Evolutionary conservation across 2,888 invertebrate species (phyloP), one percentile per base, ranked within the genome.

Genomic region (Polyommatus icarus): DNA sequence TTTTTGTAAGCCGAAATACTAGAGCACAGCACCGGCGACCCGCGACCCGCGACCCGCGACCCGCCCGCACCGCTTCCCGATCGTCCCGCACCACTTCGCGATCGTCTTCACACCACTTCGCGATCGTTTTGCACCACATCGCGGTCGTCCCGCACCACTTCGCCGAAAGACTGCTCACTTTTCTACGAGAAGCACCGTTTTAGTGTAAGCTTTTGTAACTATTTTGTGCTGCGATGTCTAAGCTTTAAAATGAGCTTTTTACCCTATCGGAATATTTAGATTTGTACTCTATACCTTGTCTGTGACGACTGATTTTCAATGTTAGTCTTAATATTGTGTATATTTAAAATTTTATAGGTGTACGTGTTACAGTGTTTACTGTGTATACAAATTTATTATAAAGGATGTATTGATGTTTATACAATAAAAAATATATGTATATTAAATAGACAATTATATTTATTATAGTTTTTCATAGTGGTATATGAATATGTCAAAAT

Each of bases 301-400:
- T 90, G 88, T 87, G 85, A 89, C 87, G 92, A 93, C 93, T 93
- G 93, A 93, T 92, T 92, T 92, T 93, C 89, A 89, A 89, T 83
- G 85, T 87, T 89, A 92, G 89, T 86, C 87, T 87, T 86, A 86
- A 84, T 83, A 84, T 84, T 85, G 85, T 86, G 86, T 83, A 83
- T 83, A 84, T 84, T 85, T 79, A 77, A 89, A 87, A 87, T 89
- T 88, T 90, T 90, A 86, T 88, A 89, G 88, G 83, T 87, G 84
- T 88, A 88, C 84, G 86, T 88, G 87, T 72, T 72, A 85, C 86
- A 82, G 82, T 83, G 82, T 86, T 88, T 84, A 85, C 82, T 82
- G 84, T 84, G 85, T 91, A 91, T 90, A 91, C 90, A 90, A 84
- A 84, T 85, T 85, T 89, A 85, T 83, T 84, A 84, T 85, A 86